Conservation (phyloP, 2,113 vertebrate species). For the Poeciliopsis prolifica region DNA sequence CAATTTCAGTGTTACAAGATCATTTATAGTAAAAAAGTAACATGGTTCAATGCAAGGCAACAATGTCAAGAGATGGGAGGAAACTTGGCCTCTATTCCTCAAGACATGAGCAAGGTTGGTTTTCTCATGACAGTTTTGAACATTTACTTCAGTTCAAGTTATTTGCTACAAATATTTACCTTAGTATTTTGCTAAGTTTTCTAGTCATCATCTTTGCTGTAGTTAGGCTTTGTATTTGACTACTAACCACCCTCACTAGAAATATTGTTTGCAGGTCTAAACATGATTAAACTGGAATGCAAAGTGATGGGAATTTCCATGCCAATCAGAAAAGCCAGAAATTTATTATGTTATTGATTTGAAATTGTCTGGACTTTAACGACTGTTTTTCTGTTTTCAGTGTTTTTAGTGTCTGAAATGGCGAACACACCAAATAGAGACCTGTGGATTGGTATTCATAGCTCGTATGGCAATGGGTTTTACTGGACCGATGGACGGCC, state of each 20-base stretch:
- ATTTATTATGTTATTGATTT: background rate
- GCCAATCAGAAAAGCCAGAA: background rate
- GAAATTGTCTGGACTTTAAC: background rate
- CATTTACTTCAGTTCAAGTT: background rate
- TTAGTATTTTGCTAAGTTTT: too few species aligned
- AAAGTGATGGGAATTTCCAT: too few species aligned
- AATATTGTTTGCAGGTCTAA: too few species aligned
- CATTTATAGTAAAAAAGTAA: constrained; percentile 69
- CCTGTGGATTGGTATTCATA: constrained; percentile 87
- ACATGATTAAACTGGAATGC: too few species aligned
- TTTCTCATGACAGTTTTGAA: background rate
- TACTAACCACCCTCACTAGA: too few species aligned
- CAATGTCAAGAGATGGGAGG: constrained; percentile 79
- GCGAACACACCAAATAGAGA: constrained; percentile 60
- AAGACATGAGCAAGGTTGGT: constrained; percentile 83
- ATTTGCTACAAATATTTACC: background rate
- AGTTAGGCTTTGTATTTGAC: background rate
- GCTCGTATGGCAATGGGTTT: constrained; percentile 69
- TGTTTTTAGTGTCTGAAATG: constrained; percentile 81
- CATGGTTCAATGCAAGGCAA: constrained; percentile 82
- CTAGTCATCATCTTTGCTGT: background rate
- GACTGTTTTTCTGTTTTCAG: constrained; percentile 26
- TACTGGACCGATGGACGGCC: constrained; percentile 85
- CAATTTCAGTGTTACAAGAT: constrained; percentile 85
- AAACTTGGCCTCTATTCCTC: constrained; percentile 83